Evolutionary conservation across 2,113 vertebrate genomes (phyloP), one percentile per base, ranked within the genome.

Genomic region (Paratilapia polleni): DNA sequence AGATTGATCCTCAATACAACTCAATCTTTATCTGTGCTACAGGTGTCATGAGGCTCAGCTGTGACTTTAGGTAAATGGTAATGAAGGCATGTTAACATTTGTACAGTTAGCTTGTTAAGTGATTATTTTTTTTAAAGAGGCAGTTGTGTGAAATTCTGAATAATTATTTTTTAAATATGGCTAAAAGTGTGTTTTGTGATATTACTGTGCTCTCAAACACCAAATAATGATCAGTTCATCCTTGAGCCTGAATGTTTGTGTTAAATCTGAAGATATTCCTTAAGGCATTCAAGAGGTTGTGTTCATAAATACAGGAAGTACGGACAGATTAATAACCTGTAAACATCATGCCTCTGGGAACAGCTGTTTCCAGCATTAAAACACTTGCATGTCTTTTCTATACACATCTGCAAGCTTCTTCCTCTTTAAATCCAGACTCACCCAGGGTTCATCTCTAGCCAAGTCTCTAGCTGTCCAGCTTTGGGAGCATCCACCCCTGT

Each of bases 391-490:
- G 66, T 73, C 6, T 52, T 31, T 73, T 52, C 9, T 73, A 52
- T 31, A 75, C 31, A 43, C 5, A 41, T 77, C 26, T 24, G 31
- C 34, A 68, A 66, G 63, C 47, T 47, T 8, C 22, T 19, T 56
- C 17, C 60, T 64, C 61, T 97, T 89, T 97, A 96, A 24, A 98
- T 95, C 95, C 96, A 97, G n/a, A 31, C 90, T 94, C 77, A 98
- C 98, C 98, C 98, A 0, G 98, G 98, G 89, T 99, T 98, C 97
- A 98, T 98, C 92, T 99, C 98, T 76, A 99, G 95, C 98, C 98
- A 99, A 19, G 98, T 94, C 1, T 99, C 98, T 63, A 99, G 95
- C 89, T 99, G 98, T 47, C 97, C 98, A 0, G 98, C 98, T 86
- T 97, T 98, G 0, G 98, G 98, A 0, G 98, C 98, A 0, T 99